phyloP scores from a whole-genome alignment of 64 coral and sea anemone genomes.

The Dendronephthya gigantea region DNA sequence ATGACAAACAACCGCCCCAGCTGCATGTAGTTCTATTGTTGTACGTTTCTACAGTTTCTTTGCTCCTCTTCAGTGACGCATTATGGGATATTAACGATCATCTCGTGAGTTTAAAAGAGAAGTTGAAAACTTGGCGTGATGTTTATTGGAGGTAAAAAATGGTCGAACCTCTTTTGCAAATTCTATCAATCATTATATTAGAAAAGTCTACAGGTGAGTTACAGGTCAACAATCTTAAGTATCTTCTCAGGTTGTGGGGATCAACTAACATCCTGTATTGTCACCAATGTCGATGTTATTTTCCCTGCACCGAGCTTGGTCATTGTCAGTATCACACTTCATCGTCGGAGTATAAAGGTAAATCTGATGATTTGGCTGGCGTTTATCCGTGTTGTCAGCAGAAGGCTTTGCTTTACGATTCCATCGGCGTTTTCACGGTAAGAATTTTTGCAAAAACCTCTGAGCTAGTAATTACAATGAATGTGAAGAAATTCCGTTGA shows the following conservation, averaged over 20 bases:
- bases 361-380: slow-evolving; percentile 29
- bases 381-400: slow-evolving; percentile 90
- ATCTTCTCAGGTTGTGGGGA: slow-evolving; percentile 59
- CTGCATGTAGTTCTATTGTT: not conserved
- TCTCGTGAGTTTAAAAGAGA: slow-evolving; percentile 59
- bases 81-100: slow-evolving; percentile 87
- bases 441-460: not conserved
- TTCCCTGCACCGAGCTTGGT: slow-evolving; percentile 62
- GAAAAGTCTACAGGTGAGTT: too few relatives aligned
- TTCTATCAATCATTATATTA: too few relatives aligned
- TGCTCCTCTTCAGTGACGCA: slow-evolving; percentile 35
- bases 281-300: slow-evolving; percentile 58
- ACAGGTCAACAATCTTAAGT: too few relatives aligned
- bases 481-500: too few relatives aligned
- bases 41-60: not conserved
- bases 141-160: slow-evolving; percentile 81
- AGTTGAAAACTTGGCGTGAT: slow-evolving; percentile 78
- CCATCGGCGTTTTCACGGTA: slow-evolving; percentile 51
- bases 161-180: not conserved
- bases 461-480: too few relatives aligned
- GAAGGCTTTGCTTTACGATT: slow-evolving; percentile 65
- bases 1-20: too few relatives aligned
- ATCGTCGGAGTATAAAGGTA: slow-evolving; percentile 22
- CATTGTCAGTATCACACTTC: slow-evolving; percentile 76
- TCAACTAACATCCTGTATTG: slow-evolving; percentile 63